Conservation (phyloP, 1,140 invertebrate species). For the Lysiphlebus fabarum region DNA sequence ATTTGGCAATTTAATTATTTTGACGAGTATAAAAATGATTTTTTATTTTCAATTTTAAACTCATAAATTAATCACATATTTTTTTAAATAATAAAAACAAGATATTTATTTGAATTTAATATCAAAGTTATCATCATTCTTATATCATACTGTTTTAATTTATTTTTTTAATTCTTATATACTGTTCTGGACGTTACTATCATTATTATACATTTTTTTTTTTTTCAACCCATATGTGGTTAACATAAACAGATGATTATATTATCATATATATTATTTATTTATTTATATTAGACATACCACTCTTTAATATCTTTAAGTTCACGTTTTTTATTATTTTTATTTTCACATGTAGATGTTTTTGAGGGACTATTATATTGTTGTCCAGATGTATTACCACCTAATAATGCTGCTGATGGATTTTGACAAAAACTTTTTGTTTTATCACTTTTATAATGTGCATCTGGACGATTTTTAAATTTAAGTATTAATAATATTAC, state of each 20-base stretch:
- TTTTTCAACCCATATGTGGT: too few relatives aligned
- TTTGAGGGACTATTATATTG: conserved; percentile 50
- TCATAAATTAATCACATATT: too few relatives aligned
- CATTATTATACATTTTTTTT: too few relatives aligned
- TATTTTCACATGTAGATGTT: conserved; percentile 44
- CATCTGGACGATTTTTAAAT: conserved; percentile 81
- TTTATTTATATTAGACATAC: conserved; percentile 92
- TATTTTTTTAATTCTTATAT: too few relatives aligned
- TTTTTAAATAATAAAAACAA: too few relatives aligned
- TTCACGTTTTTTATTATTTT: conserved; percentile 71
- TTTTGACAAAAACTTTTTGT: conserved; percentile 73
- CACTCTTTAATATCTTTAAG: conserved; percentile 90
- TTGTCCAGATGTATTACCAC: conserved; percentile 52
- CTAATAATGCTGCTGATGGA: conserved; percentile 70
- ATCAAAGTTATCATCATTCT: too few relatives aligned
- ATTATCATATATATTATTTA: conserved; percentile 12
- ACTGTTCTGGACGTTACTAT: too few relatives aligned
- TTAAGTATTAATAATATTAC: conserved; percentile 87
- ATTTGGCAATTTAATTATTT: too few relatives aligned
- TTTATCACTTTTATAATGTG: conserved; percentile 88
- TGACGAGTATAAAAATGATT: too few relatives aligned
- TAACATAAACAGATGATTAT: background rate
- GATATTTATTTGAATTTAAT: too few relatives aligned
- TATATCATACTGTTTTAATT: too few relatives aligned
- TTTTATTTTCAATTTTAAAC: too few relatives aligned